Evolutionary conservation across 2,113 vertebrate genomes (phyloP).

Genomic region (Oryzias woworae): DNA sequence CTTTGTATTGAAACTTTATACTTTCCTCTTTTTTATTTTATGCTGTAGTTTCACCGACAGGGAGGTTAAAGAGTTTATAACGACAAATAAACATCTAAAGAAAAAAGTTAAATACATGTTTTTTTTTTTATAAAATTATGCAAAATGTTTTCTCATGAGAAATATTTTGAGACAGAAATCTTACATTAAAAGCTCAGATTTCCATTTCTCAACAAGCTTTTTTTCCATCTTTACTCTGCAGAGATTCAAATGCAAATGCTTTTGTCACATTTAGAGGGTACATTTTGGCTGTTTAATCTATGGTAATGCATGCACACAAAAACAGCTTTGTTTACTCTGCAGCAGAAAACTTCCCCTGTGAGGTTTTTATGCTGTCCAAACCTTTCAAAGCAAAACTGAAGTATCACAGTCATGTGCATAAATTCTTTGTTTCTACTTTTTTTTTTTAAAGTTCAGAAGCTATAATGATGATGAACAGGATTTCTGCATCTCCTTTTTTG

Average conservation of each 20-base stretch:
- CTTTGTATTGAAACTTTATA: neutral
- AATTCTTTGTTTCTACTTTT: neutral
- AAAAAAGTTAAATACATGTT: too few relatives aligned
- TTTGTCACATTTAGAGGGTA: neutral
- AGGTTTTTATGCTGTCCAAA: conserved; percentile 15
- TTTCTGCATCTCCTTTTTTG: too few relatives aligned
- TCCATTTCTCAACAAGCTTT: conserved; percentile 2
- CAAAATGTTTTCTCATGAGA: neutral
- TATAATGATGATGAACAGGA: too few relatives aligned
- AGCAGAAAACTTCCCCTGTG: neutral
- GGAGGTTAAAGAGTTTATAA: neutral
- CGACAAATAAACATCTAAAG: neutral
- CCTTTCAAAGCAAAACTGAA: conserved; percentile 3
- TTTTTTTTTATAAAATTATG: neutral
- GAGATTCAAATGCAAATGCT: conserved; percentile 5
- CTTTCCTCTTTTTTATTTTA: neutral
- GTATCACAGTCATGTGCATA: neutral
- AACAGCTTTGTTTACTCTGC: conserved; percentile 10
- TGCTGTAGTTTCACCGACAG: neutral
- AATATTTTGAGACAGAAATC: conserved; percentile 1
- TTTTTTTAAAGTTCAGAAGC: conserved; percentile 1
- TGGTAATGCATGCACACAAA: conserved; percentile 4
- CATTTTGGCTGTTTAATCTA: neutral
- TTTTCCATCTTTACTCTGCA: conserved; percentile 13
- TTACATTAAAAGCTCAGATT: neutral